Conservation (phyloP, 2,113 vertebrate species). For the Xiphorhynchus elegans region DNA sequence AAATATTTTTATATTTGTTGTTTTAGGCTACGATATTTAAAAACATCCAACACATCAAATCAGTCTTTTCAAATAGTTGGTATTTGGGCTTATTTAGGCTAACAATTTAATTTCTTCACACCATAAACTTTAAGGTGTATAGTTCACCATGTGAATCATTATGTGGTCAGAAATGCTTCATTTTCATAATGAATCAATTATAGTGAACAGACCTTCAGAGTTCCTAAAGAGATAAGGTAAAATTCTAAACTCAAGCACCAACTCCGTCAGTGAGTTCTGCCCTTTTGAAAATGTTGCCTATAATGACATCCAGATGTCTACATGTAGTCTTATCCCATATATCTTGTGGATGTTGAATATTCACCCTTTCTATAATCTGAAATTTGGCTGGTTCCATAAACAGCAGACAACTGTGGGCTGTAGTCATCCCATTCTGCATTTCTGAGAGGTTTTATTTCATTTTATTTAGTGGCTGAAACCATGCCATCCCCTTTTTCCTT, state of each 20-base stretch:
- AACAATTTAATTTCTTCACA: neutral
- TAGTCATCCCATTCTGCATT: neutral
- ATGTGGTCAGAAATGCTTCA: neutral
- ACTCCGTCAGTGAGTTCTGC: neutral
- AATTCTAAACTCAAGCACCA: neutral
- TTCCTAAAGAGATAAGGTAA: neutral
- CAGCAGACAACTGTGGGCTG: neutral
- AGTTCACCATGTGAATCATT: neutral
- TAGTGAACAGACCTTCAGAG: neutral
- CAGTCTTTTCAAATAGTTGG: neutral
- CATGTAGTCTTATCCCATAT: neutral
- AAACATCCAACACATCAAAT: neutral
- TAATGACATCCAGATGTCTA: constrained; percentile 5
- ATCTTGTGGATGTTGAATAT: neutral
- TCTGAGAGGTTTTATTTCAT: neutral
- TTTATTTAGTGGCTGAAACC: neutral
- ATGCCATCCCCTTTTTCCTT: neutral
- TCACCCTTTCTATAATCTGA: neutral
- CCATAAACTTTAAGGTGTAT: neutral
- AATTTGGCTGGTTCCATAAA: neutral
- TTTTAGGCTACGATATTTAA: neutral
- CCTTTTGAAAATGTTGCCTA: neutral
- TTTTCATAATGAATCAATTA: neutral
- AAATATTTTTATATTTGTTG: neutral
- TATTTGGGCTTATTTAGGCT: neutral